Evolutionary conservation across 1,140 invertebrate species (phyloP).

Genomic region (Campoletis sonorensis): DNA sequence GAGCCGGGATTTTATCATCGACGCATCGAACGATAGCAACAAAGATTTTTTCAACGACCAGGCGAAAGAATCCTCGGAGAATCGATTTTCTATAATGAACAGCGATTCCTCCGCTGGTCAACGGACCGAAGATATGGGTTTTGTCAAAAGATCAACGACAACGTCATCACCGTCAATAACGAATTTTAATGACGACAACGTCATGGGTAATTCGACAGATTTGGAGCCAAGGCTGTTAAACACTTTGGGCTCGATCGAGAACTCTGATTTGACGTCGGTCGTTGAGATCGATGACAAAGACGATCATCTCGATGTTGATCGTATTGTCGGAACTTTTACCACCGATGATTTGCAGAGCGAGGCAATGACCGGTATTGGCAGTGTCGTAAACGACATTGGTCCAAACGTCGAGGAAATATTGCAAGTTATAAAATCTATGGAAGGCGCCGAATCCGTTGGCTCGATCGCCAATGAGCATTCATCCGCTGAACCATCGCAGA

Average conservation of each 20-base stretch:
- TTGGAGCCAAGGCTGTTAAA: slow-evolving; percentile 66
- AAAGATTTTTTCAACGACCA: not conserved
- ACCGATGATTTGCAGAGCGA: slow-evolving; percentile 54
- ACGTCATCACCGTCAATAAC: slow-evolving; percentile 55
- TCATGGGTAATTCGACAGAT: slow-evolving; percentile 77
- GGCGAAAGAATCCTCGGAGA: slow-evolving; percentile 15
- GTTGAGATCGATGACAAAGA: slow-evolving; percentile 54
- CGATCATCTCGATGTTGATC: slow-evolving; percentile 66
- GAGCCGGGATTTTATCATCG: not conserved
- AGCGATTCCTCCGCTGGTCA: slow-evolving; percentile 81
- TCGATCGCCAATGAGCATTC: slow-evolving; percentile 1
- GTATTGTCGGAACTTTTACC: slow-evolving; percentile 64
- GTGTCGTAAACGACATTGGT: slow-evolving; percentile 66
- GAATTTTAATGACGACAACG: slow-evolving; percentile 61
- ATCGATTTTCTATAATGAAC: slow-evolving; percentile 74
- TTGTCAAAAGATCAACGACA: slow-evolving; percentile 66
- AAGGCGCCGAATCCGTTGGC: slow-evolving; percentile 72
- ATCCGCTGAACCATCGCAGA: slow-evolving; percentile 56
- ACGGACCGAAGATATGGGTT: slow-evolving; percentile 82
- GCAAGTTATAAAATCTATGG: slow-evolving; percentile 83
- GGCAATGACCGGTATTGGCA: slow-evolving; percentile 47
- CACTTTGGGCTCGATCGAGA: slow-evolving; percentile 48
- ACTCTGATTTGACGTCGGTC: slow-evolving; percentile 64
- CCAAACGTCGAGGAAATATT: slow-evolving; percentile 81
- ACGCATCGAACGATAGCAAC: not conserved